These are phyloP conservation scores for Sturnira hondurensis DNA, from an alignment of 2,113 vertebrate species.

Conservation along the genomic window DNA sequence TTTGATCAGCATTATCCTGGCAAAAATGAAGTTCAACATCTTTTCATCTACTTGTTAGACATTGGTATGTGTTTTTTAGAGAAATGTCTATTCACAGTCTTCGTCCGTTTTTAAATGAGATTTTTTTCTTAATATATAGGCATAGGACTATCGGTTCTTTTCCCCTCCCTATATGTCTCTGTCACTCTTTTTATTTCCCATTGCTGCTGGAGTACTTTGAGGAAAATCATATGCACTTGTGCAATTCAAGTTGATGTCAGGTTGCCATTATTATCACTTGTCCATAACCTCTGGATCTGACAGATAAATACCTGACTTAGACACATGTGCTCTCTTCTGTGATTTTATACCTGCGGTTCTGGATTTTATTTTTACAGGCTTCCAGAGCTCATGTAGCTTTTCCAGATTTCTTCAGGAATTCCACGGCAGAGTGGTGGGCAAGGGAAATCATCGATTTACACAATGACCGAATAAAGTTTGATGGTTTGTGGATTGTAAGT, in stretches of 20 bases:
- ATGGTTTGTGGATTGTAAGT: conserved; percentile 93
- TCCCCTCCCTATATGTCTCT: neutral
- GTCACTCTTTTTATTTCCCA: neutral
- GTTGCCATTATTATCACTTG: neutral
- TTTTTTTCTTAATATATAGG: neutral
- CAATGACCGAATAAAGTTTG: conserved; percentile 80
- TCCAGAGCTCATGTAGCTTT: conserved; percentile 85
- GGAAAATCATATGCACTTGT: neutral
- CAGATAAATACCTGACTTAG: neutral
- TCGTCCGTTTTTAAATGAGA: neutral
- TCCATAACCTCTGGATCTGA: neutral
- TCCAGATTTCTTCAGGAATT: conserved; percentile 88
- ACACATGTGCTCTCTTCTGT: accelerated
- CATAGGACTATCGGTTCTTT: neutral
- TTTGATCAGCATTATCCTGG: neutral
- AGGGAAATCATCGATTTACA: conserved; percentile 86
- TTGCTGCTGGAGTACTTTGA: accelerated
- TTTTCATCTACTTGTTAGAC: neutral
- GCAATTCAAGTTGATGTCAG: neutral
- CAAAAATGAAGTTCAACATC: neutral
- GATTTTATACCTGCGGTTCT: neutral
- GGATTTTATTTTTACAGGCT: conserved; percentile 70
- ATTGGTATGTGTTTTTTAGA: neutral
- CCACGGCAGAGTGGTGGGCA: conserved; percentile 86
- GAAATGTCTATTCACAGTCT: neutral